Evolutionary conservation across 1,140 invertebrate genomes (phyloP).

Genomic region (Drusus annulatus): DNA sequence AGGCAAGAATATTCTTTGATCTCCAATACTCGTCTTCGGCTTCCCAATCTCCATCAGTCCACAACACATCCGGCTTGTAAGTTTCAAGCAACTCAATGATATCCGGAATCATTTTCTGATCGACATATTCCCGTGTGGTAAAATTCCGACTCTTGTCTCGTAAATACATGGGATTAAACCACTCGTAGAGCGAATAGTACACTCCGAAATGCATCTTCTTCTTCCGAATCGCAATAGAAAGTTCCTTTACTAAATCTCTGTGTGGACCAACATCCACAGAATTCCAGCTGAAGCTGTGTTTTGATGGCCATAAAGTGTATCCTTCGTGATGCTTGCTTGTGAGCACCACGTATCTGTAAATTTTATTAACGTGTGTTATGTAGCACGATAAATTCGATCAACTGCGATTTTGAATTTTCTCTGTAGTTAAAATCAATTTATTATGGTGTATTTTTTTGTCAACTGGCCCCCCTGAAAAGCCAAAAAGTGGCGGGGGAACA

Average conservation of each 20-base stretch:
- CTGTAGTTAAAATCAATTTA: too few relatives aligned
- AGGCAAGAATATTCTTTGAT: constrained; percentile 86
- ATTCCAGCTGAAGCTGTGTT: constrained; percentile 92
- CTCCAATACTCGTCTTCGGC: constrained; percentile 86
- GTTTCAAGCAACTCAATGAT: constrained; percentile 80
- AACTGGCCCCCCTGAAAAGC: too few relatives aligned
- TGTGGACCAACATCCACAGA: constrained; percentile 88
- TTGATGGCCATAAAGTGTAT: constrained; percentile 91
- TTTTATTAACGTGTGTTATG: too few relatives aligned
- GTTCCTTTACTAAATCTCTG: constrained; percentile 84
- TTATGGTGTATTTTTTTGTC: too few relatives aligned
- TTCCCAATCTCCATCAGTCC: constrained; percentile 96
- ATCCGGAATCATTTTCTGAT: constrained; percentile 82
- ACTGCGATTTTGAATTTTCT: too few relatives aligned
- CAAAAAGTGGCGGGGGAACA: too few relatives aligned
- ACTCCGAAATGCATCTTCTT: constrained; percentile 85
- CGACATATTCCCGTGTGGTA: constrained; percentile 77
- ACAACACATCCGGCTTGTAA: constrained; percentile 92
- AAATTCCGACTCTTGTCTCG: constrained; percentile 81
- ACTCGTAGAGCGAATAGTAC: constrained; percentile 93
- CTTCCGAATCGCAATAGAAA: constrained; percentile 79
- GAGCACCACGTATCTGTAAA: constrained; percentile 86
- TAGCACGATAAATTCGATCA: too few relatives aligned
- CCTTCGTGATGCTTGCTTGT: constrained; percentile 97
- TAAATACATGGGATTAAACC: constrained; percentile 91